Evolutionary conservation across 2,797 vertebrate species (phyloP).

Genomic region (Acrossocheilus wenchowensis): DNA sequence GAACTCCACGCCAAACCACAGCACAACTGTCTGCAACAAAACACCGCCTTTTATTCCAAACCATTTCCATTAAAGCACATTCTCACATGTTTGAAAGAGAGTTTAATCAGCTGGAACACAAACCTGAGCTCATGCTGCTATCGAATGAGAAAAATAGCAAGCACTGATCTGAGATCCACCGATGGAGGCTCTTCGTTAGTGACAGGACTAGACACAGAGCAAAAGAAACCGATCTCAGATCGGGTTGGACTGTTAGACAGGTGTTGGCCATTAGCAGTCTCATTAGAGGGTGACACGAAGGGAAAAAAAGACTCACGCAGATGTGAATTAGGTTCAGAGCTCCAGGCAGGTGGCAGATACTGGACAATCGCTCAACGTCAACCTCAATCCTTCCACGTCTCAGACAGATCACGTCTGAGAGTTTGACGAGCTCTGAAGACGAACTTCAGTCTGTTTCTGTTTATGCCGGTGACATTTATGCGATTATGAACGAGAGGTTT

Average conservation of each 20-base stretch:
- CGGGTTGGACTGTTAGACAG: constrained; percentile 53
- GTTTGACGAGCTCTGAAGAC: constrained; percentile 15
- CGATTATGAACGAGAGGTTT: constrained; percentile 27
- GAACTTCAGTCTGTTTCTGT: constrained; percentile 19
- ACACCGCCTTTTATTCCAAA: constrained; percentile 54
- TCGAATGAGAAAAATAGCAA: background rate
- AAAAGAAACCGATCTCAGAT: constrained; percentile 30
- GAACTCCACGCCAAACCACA: constrained; percentile 39
- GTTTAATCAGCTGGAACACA: constrained; percentile 44
- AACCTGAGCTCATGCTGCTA: constrained; percentile 30
- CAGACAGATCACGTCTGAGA: constrained; percentile 10
- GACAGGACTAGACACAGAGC: background rate
- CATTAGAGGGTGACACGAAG: constrained; percentile 42
- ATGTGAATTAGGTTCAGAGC: constrained; percentile 28
- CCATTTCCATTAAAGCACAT: constrained; percentile 58
- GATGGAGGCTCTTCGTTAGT: background rate
- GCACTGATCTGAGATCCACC: constrained; percentile 17
- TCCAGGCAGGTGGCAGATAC: constrained; percentile 41
- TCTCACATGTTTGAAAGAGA: constrained; percentile 43
- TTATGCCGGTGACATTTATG: constrained; percentile 14
- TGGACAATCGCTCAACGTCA: constrained; percentile 47
- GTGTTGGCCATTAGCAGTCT: constrained; percentile 57
- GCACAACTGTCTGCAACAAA: constrained; percentile 57
- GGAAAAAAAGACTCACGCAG: constrained; percentile 21
- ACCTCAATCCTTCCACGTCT: constrained; percentile 37